A percentile compares a stretch with the other conserved stretches of the same genome.
These are phyloP conservation scores for Sebastiscus tertius DNA, from an alignment of 2,797 vertebrate genomes.

Conservation along the genomic window DNA sequence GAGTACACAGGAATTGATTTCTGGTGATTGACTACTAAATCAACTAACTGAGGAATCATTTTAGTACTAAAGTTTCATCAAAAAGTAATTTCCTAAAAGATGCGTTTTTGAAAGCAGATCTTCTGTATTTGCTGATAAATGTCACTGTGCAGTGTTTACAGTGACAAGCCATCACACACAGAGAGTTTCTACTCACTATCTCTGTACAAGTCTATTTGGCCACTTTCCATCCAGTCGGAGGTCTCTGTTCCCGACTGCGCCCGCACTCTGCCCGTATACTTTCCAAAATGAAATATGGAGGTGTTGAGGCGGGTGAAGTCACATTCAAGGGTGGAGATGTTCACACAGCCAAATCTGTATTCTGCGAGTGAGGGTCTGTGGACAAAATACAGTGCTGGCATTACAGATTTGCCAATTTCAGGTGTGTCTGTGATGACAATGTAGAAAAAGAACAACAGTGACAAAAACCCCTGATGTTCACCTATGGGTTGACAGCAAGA, in stretches of 20 bases:
- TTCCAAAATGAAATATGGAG: slow-evolving; percentile 37
- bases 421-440: not conserved
- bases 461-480: not conserved
- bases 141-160: not conserved
- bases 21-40: not conserved
- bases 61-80: not conserved
- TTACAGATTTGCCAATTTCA: not conserved
- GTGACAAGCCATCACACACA: not conserved
- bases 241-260: slow-evolving; percentile 29
- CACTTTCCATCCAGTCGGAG: slow-evolving; percentile 71
- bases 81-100: not conserved
- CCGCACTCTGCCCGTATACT: slow-evolving; percentile 54
- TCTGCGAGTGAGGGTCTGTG: rapidly evolving
- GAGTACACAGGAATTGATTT: not conserved
- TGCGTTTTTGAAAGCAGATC: not conserved
- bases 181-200: slow-evolving; percentile 66
- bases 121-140: not conserved
- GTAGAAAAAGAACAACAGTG: not conserved
- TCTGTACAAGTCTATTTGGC: slow-evolving; percentile 18
- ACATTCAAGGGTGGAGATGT: slow-evolving; percentile 49
- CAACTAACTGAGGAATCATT: not conserved
- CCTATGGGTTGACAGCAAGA: not conserved
- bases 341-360: slow-evolving; percentile 34
- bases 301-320: slow-evolving; percentile 39
- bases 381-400: not conserved